These are phyloP conservation scores for Channallabes apus DNA, from an alignment of 2,797 vertebrate species.

Conservation along the genomic window DNA sequence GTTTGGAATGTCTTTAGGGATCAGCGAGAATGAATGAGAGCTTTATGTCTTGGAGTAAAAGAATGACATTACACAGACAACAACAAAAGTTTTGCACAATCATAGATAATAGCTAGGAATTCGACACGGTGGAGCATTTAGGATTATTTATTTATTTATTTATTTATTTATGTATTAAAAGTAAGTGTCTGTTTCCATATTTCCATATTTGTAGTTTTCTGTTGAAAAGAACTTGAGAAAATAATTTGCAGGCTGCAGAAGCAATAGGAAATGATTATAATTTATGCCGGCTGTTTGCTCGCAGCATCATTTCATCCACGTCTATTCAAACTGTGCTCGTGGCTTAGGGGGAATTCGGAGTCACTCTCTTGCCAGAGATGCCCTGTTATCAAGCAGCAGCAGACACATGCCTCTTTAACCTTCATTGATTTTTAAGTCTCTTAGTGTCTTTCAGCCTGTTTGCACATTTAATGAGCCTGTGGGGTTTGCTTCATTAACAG, in stretches of 20 bases:
- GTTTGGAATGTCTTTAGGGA: constrained; percentile 17
- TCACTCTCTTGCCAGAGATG: background rate
- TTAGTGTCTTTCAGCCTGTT: background rate
- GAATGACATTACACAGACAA: constrained; percentile 16
- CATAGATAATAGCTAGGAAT: constrained; percentile 4
- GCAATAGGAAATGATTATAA: constrained; percentile 2
- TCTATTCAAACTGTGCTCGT: background rate
- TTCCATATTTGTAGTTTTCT: background rate
- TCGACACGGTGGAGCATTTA: background rate
- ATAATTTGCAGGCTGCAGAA: background rate
- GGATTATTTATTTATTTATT: background rate
- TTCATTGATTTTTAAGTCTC: background rate
- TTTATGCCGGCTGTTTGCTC: constrained; percentile 6
- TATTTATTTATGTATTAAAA: constrained; percentile 8
- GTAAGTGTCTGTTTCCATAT: background rate
- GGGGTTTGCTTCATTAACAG: constrained; percentile 3
- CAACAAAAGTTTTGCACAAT: background rate
- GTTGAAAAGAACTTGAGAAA: background rate
- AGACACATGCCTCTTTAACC: constrained; percentile 1
- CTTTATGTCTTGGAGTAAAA: constrained; percentile 40
- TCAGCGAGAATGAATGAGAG: constrained; percentile 25
- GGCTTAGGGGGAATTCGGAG: background rate
- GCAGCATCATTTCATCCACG: background rate
- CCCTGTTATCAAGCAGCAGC: background rate
- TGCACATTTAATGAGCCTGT: constrained; percentile 8